phyloP scores from a whole-genome alignment of 2,888 invertebrate genomes.

The Drosophila demipolita region DNA sequence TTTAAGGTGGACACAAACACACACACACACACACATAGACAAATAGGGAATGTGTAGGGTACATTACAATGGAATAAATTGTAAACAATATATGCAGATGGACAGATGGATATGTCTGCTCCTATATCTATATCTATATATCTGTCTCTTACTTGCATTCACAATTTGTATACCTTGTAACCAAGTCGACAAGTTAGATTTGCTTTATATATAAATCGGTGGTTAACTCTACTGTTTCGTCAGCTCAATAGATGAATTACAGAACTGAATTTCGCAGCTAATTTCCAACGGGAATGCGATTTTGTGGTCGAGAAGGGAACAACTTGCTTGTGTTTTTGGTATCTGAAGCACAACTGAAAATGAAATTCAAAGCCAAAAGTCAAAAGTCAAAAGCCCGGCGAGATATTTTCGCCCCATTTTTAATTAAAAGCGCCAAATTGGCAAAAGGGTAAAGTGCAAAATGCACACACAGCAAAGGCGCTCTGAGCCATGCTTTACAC shows the following conservation, averaged over 20 bases:
- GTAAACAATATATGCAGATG: not conserved
- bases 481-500: conserved; percentile 40
- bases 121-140: too few relatives aligned
- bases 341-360: conserved; percentile 36
- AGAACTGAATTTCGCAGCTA: conserved; percentile 43
- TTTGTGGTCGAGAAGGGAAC: conserved; percentile 50
- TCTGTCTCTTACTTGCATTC: not conserved
- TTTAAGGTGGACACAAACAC: conserved; percentile 47
- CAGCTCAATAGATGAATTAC: not conserved
- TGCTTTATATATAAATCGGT: not conserved
- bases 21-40: conserved; percentile 8
- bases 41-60: conserved; percentile 31
- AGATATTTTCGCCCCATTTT: conserved; percentile 52
- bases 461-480: conserved; percentile 42
- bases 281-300: conserved; percentile 37
- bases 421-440: conserved; percentile 71
- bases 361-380: conserved; percentile 39
- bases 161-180: not conserved
- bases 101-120: not conserved
- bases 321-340: conserved; percentile 30
- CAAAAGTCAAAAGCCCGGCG: conserved; percentile 10
- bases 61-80: not conserved
- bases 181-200: not conserved
- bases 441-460: conserved; percentile 38
- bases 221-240: not conserved